Percentiles rank a stretch among this genome's conserved stretches.
Evolutionary conservation across 2,797 vertebrate genomes (phyloP).

Genomic region (Halcyon smyrnensis): DNA sequence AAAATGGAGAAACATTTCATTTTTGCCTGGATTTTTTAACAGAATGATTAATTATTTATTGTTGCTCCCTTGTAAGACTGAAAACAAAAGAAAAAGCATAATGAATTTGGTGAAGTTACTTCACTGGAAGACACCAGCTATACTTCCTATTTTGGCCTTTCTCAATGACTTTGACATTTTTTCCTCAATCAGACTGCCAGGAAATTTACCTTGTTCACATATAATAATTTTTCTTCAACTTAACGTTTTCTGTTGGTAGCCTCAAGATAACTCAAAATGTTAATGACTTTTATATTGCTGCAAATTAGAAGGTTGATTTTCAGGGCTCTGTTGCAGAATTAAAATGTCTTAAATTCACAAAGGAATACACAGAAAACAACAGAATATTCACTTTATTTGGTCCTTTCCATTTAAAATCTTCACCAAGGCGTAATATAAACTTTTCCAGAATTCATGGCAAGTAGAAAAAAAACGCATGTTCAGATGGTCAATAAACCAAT

Average conservation of each 20-base stretch:
- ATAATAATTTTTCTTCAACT: not conserved
- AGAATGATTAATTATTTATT: not conserved
- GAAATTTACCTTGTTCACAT: not conserved
- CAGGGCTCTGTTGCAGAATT: not conserved
- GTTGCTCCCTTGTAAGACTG: not conserved
- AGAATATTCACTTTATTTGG: not conserved
- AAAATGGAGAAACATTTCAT: not conserved
- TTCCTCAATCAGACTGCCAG: not conserved
- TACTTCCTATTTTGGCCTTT: not conserved
- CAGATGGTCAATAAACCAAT: not conserved
- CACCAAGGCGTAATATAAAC: not conserved
- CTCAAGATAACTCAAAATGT: not conserved
- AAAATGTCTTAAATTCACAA: not conserved
- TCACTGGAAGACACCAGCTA: not conserved
- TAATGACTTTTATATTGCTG: constrained; percentile 1
- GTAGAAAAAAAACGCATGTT: not conserved
- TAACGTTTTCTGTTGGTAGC: not conserved
- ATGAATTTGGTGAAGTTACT: not conserved
- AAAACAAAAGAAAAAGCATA: not conserved
- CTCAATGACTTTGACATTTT: not conserved
- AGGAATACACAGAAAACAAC: not conserved
- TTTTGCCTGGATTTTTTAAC: not conserved
- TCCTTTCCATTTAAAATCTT: not conserved
- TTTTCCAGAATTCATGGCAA: not conserved
- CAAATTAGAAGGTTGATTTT: not conserved